phyloP scores from a whole-genome alignment of 2,888 invertebrate genomes.

The Anthrax anthrax region DNA sequence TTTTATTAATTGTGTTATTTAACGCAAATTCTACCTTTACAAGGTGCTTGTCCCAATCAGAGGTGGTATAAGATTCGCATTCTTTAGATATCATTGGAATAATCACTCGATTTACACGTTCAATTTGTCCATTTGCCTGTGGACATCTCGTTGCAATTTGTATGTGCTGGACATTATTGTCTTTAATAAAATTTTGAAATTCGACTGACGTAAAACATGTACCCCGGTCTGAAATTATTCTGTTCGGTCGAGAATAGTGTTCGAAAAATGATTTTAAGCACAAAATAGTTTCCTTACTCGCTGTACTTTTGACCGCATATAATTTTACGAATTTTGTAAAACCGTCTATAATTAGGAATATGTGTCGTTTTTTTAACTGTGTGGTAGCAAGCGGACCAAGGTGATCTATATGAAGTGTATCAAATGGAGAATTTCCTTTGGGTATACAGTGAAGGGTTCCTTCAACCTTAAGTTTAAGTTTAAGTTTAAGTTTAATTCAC shows the following conservation, averaged over 20 bases:
- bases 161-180: no score
- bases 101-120: no score
- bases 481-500: no score
- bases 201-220: not conserved
- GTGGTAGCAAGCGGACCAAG: slow-evolving; percentile 5
- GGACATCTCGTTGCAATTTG: no score
- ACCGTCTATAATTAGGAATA: not conserved
- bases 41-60: not conserved
- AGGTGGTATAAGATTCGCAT: not conserved
- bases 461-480: no score
- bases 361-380: not conserved
- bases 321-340: not conserved
- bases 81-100: not conserved
- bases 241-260: not conserved
- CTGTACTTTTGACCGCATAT: not conserved
- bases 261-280: slow-evolving; percentile 1
- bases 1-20: not conserved
- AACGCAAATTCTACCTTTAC: not conserved
- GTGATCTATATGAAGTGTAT: not conserved
- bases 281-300: slow-evolving; percentile 10
- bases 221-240: slow-evolving; percentile 3
- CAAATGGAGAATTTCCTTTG: no score
- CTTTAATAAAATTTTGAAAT: no score
- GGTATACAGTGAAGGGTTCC: no score
- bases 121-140: no score